Evolutionary conservation across 1,140 invertebrate species (phyloP).

Genomic region (Bombus cullumanus): DNA sequence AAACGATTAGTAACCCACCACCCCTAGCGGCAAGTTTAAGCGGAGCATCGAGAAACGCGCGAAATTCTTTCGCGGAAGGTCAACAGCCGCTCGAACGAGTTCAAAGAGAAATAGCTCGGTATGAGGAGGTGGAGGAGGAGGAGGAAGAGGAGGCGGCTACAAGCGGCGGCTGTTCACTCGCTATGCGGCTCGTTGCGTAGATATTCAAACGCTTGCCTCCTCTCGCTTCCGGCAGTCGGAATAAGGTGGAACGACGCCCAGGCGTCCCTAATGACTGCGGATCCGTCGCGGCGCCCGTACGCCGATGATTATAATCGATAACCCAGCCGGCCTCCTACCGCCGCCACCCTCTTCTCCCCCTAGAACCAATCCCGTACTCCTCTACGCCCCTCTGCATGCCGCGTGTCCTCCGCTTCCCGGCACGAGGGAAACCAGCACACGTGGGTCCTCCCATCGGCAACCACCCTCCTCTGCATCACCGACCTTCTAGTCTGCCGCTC

Average conservation of each 20-base stretch:
- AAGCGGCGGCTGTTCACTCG: not conserved
- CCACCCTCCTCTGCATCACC: conserved; percentile 40
- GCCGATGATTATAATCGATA: conserved; percentile 80
- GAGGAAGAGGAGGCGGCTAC: not conserved
- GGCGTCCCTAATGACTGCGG: conserved; percentile 78
- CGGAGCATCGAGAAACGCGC: conserved; percentile 5
- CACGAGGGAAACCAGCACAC: conserved; percentile 63
- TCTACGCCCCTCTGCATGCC: not conserved
- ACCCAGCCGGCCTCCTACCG: conserved; percentile 59
- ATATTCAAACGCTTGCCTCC: conserved; percentile 55
- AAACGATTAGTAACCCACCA: not conserved
- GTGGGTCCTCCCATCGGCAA: conserved; percentile 55
- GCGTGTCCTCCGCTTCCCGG: conserved; percentile 11
- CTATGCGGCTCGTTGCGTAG: conserved; percentile 55
- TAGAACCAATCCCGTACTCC: not conserved
- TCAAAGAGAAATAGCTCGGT: not conserved
- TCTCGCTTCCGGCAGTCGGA: conserved; percentile 63
- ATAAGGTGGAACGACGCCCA: conserved; percentile 69
- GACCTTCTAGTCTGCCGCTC: conserved; percentile 46
- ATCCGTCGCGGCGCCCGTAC: conserved; percentile 69
- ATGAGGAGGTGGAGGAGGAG: conserved; percentile 16
- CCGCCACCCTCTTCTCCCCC: not conserved
- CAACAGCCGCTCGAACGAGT: conserved; percentile 32
- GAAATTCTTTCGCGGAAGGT: conserved; percentile 28
- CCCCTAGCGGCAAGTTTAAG: too few species aligned